Evolutionary conservation across 2,888 invertebrate species (phyloP).

Genomic region (Didymodactylos carnosus): DNA sequence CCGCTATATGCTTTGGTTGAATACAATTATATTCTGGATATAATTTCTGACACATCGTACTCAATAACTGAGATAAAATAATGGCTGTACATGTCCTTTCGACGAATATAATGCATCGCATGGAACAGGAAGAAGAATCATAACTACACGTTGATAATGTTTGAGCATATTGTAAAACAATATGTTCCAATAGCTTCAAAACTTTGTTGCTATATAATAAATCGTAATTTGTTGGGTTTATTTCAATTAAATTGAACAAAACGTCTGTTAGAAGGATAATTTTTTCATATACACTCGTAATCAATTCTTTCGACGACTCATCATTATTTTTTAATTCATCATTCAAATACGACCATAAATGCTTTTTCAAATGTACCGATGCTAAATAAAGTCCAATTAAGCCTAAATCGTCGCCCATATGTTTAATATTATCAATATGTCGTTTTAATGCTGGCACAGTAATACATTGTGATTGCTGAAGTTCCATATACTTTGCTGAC

Average conservation of each 20-base stretch:
- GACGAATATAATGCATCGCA: neutral
- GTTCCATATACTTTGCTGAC: neutral
- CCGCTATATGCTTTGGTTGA: neutral
- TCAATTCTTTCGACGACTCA: neutral
- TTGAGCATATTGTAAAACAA: neutral
- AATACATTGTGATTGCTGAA: neutral
- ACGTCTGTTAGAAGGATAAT: neutral
- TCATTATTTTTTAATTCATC: neutral
- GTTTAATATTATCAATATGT: neutral
- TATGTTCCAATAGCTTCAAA: neutral
- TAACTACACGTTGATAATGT: neutral
- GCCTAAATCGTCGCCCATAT: neutral
- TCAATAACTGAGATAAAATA: neutral
- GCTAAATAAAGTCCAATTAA: neutral
- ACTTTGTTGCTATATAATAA: neutral
- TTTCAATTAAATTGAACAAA: neutral
- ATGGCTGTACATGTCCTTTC: neutral
- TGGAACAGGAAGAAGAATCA: too few relatives aligned
- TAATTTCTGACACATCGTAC: too few relatives aligned
- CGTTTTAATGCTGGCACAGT: neutral
- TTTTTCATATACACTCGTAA: neutral
- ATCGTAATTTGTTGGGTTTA: neutral
- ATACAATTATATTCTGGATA: neutral
- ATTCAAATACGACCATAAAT: too few relatives aligned
- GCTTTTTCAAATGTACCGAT: neutral